Conservation (phyloP, 2,113 vertebrate species). For the Mus pahari region DNA sequence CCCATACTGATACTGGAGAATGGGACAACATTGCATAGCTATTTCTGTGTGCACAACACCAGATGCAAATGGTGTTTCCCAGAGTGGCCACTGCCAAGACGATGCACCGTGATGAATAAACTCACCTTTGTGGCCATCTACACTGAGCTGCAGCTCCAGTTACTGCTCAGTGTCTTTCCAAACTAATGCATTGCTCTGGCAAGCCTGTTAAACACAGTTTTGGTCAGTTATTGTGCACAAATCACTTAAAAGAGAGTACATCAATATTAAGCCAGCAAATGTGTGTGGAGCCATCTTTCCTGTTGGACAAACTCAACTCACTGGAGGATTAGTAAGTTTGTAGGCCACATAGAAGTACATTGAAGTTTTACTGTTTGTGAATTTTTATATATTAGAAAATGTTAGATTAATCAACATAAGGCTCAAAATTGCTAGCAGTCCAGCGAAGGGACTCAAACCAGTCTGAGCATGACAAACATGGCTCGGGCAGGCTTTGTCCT, state of each 20-base stretch:
- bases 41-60: slow-evolving; percentile 43
- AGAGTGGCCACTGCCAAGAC: slow-evolving; percentile 73
- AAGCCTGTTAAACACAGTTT: slow-evolving; percentile 73
- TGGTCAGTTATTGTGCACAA: slow-evolving; percentile 65
- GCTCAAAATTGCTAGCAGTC: not conserved
- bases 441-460: not conserved
- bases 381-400: slow-evolving; percentile 42
- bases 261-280: slow-evolving; percentile 60
- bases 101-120: slow-evolving; percentile 79
- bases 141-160: slow-evolving; percentile 62
- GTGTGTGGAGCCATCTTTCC: slow-evolving; percentile 14
- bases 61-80: slow-evolving; percentile 68
- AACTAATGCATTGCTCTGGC: slow-evolving; percentile 66
- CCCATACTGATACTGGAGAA: slow-evolving; percentile 46
- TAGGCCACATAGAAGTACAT: not conserved
- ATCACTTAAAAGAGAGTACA: slow-evolving; percentile 71
- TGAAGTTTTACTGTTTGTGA: slow-evolving; percentile 34
- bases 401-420: slow-evolving; percentile 44
- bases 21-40: slow-evolving; percentile 50
- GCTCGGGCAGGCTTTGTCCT: not conserved
- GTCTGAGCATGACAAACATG: not conserved
- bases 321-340: not conserved
- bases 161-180: slow-evolving; percentile 64
- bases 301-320: not conserved
- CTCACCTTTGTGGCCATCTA: slow-evolving; percentile 59